phyloP scores from a whole-genome alignment of 1,140 invertebrate species.

The Pogonus chalceus region DNA sequence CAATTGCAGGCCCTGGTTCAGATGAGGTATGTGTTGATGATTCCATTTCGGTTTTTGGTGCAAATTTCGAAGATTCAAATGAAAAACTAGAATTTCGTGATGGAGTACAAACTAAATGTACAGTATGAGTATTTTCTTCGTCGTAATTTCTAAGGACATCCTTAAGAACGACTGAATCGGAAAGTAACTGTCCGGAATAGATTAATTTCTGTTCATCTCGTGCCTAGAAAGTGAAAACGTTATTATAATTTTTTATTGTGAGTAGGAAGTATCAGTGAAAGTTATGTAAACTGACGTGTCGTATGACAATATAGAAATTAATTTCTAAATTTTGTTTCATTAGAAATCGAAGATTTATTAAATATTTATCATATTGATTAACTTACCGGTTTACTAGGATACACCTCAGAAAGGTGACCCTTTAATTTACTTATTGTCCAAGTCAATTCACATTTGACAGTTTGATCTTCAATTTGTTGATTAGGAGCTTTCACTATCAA shows the following conservation, averaged over 20 bases:
- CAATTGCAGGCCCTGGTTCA: not conserved
- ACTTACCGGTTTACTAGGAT: constrained; percentile 84
- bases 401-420: constrained; percentile 69
- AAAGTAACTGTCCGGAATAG: constrained; percentile 79
- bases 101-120: constrained; percentile 70
- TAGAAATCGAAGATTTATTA: not conserved
- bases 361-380: constrained; percentile 10
- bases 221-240: constrained; percentile 45
- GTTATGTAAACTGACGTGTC: not conserved
- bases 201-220: constrained; percentile 77
- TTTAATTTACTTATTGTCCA: constrained; percentile 83
- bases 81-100: constrained; percentile 16
- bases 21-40: constrained; percentile 24
- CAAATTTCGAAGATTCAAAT: constrained; percentile 30
- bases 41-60: constrained; percentile 23
- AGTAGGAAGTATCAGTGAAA: not conserved
- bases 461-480: constrained; percentile 79
- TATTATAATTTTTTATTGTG: constrained; percentile 1
- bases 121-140: constrained; percentile 59
- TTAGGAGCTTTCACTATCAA: constrained; percentile 80
- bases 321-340: not conserved
- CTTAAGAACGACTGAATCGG: constrained; percentile 63
- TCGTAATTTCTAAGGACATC: constrained; percentile 70
- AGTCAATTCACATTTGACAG: constrained; percentile 64
- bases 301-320: not conserved